phyloP scores from a whole-genome alignment of 2,888 invertebrate species.

The Reticulitermes lucifugus region DNA sequence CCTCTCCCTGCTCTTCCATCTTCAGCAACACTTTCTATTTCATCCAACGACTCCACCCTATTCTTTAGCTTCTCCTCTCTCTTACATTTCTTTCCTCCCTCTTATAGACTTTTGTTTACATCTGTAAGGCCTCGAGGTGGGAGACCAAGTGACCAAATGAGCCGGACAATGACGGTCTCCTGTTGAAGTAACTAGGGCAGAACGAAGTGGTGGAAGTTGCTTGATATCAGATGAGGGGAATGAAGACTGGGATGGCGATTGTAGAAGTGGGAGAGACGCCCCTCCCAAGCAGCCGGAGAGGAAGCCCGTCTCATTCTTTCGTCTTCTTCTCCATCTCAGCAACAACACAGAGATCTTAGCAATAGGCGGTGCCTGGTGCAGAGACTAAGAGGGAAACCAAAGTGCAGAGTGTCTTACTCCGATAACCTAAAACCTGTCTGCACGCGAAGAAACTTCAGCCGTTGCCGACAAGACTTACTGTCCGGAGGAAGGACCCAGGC shows the following conservation, averaged over 20 bases:
- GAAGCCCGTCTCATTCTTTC: conserved; percentile 18
- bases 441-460: not conserved
- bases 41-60: conserved; percentile 15
- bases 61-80: not conserved
- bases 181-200: conserved; percentile 27
- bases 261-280: conserved; percentile 36
- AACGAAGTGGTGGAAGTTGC: not conserved
- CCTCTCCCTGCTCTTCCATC: conserved; percentile 4
- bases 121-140: conserved; percentile 17
- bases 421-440: not conserved
- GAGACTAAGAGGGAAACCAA: not conserved
- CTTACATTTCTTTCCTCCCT: not conserved
- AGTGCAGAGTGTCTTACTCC: not conserved
- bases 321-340: conserved; percentile 7
- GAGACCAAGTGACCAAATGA: conserved; percentile 18
- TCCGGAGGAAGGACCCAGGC: not conserved
- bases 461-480: not conserved
- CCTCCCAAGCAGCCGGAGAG: conserved; percentile 27
- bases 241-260: not conserved
- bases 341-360: not conserved
- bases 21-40: conserved; percentile 37
- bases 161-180: not conserved
- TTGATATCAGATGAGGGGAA: conserved; percentile 8
- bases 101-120: conserved; percentile 20
- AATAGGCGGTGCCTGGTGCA: not conserved